Evolutionary conservation across 2,113 vertebrate genomes (phyloP), one percentile per base, ranked within the genome.

Genomic region (Platichthys stellatus): DNA sequence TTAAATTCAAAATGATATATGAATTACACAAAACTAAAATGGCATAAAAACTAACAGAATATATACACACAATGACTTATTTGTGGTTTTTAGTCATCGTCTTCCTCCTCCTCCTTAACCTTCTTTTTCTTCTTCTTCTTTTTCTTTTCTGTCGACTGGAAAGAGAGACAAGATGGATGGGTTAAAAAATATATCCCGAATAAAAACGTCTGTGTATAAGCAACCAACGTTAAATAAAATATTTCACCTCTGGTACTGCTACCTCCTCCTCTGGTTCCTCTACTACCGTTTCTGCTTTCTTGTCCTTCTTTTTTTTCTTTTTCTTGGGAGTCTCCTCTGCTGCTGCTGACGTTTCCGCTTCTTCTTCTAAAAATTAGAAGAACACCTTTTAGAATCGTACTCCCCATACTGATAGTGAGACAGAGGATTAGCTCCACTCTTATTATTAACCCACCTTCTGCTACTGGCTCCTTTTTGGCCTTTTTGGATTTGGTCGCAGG

Each of bases 241-340:
- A 31, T 12, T 31, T 18, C 21, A 94, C 93, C 75, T 94, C 89
- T 76, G 66, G 38, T 18, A 85, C 81, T 11, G 51, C n/a, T 11
- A 78, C 71, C 24, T 80, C 85, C 28, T 90, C 84, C 40, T 77
- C 86, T 1, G 68, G 18, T 40, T 91, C 90, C 47, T 78, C 93
- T 0, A 80, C 76, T 31, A 84, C 83, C 31, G 85, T 78, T 0
- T 82, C 91, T 17, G 85, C 87, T 40, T 95, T 90, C 72, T 94
- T 95, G 67, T 96, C 95, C 74, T 95, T 93, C 84, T 97, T 98
- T 81, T 97, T 98, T 81, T 98, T 98, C 93, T 97, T 92, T 28
- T 91, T 98, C 84, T 96, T 94, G 17, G 94, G 92, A 20, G 92
- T 74, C 72, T 93, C 94, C 18, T 93, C 92, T 21, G 77, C 54